These are phyloP conservation scores for Andrena bicolor DNA, from an alignment of 2,888 invertebrate species.

Conservation along the genomic window DNA sequence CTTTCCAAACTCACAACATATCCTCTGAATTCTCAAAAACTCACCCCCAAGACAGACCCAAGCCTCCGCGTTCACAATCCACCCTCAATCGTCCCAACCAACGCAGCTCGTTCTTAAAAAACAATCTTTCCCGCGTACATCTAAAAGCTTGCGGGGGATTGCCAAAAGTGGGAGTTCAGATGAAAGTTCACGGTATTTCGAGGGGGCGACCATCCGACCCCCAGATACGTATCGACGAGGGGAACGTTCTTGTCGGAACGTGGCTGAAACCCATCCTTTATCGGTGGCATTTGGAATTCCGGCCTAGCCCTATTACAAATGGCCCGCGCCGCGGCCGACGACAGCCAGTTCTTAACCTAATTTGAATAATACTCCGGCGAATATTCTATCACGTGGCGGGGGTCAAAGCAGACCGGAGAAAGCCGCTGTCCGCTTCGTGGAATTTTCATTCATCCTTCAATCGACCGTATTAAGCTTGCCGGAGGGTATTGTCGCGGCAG, in stretches of 20 bases:
- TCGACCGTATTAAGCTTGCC: conserved; percentile 23
- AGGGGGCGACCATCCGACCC: too few relatives aligned
- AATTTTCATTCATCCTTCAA: conserved; percentile 46
- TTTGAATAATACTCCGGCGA: conserved; percentile 69
- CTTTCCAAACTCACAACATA: too few relatives aligned
- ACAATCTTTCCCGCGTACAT: not conserved
- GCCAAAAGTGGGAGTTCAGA: too few relatives aligned
- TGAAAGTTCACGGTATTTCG: conserved; percentile 14
- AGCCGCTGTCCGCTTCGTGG: not conserved
- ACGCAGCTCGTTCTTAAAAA: conserved; percentile 17
- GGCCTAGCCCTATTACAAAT: conserved; percentile 59
- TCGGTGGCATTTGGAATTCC: conserved; percentile 41
- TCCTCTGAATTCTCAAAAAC: too few relatives aligned
- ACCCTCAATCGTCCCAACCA: too few relatives aligned
- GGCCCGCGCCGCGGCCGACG: conserved; percentile 38
- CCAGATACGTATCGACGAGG: conserved; percentile 23
- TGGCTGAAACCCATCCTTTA: conserved; percentile 44
- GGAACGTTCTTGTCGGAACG: conserved; percentile 12
- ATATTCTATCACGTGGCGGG: conserved; percentile 53
- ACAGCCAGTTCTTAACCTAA: conserved; percentile 54
- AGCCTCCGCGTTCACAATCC: too few relatives aligned
- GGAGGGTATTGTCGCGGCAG: conserved; percentile 8
- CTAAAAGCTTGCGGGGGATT: conserved; percentile 46
- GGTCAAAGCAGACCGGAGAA: not conserved
- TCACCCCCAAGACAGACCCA: too few relatives aligned